These are phyloP conservation scores for Ivindomyrus marchei DNA, from an alignment of 2,113 vertebrate species.

Conservation along the genomic window DNA sequence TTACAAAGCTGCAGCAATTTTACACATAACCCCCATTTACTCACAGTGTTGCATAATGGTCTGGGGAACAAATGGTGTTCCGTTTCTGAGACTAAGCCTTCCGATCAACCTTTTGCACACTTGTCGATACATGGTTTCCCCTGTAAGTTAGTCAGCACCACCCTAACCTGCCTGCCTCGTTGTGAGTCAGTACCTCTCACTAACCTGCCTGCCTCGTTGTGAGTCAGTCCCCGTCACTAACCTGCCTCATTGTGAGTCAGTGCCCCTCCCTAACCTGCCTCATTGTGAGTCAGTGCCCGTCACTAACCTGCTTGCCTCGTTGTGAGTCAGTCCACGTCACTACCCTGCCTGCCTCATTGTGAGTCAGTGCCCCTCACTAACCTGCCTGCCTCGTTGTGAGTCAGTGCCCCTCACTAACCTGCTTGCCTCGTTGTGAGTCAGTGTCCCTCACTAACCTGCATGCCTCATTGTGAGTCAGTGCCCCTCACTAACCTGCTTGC, in stretches of 20 bases:
- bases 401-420: not conserved
- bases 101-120: not conserved
- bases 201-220: not conserved
- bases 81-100: not conserved
- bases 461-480: not conserved
- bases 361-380: not conserved
- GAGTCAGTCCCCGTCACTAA: not conserved
- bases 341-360: not conserved
- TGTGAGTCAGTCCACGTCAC: not conserved
- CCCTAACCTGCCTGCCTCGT: not conserved
- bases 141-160: not conserved
- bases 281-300: not conserved
- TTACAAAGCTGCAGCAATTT: not conserved
- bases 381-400: not conserved
- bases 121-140: not conserved
- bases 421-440: not conserved
- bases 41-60: not conserved
- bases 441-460: not conserved
- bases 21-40: not conserved
- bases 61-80: not conserved
- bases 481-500: not conserved
- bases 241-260: not conserved
- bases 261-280: not conserved
- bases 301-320: not conserved
- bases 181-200: not conserved